Conservation (phyloP, 2,888 invertebrate genomes). For the Drosophila kanekoi region DNA sequence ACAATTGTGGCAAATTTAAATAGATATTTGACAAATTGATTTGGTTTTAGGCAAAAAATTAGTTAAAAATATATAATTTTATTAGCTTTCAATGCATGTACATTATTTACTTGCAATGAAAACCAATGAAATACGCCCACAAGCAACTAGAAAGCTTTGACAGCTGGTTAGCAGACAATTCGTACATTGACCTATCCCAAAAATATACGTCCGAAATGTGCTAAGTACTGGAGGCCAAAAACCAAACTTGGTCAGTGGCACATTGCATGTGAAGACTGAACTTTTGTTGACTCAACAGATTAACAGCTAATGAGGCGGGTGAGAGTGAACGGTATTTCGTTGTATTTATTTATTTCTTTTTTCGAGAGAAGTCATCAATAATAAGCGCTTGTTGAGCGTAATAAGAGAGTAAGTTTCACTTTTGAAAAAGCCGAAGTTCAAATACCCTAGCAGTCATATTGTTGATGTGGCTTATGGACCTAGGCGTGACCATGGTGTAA, state of each 20-base stretch:
- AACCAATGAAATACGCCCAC: background rate
- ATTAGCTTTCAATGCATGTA: background rate
- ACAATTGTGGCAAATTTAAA: too few species aligned
- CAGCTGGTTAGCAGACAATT: background rate
- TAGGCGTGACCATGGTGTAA: too few species aligned
- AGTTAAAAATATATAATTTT: background rate
- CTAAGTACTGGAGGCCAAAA: conserved; percentile 52
- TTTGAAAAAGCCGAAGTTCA: background rate
- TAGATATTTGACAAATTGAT: too few species aligned
- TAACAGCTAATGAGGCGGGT: conserved; percentile 62
- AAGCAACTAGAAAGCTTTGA: conserved; percentile 1
- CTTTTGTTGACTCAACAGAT: conserved; percentile 70
- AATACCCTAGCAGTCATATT: background rate
- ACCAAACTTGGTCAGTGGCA: conserved; percentile 73
- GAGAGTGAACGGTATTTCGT: conserved; percentile 26
- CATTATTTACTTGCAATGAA: background rate
- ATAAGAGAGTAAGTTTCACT: background rate
- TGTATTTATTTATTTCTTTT: conserved; percentile 30
- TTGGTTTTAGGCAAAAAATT: background rate
- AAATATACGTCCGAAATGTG: conserved; percentile 47
- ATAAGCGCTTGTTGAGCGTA: conserved; percentile 63
- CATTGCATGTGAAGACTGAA: conserved; percentile 37
- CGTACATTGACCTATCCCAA: conserved; percentile 74
- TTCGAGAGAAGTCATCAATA: conserved; percentile 37
- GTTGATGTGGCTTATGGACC: too few species aligned